Evolutionary conservation across 2,113 vertebrate genomes (phyloP).

Genomic region (Leptodactylus fuscus): DNA sequence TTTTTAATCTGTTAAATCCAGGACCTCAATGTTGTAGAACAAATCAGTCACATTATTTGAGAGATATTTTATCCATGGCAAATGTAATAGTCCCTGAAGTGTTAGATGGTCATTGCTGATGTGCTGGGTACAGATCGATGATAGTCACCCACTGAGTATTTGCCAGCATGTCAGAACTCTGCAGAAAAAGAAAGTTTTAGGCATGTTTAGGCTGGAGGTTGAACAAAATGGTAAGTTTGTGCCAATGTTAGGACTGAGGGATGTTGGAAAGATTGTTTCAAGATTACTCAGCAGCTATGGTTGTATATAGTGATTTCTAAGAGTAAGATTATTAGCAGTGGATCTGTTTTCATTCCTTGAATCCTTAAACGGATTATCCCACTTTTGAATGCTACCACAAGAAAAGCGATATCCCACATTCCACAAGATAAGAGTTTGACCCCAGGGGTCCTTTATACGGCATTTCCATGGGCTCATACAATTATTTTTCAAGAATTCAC

Average conservation of each 20-base stretch:
- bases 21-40: background rate
- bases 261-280: background rate
- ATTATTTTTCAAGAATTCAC: too few relatives aligned
- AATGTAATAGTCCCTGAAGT: background rate
- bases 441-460: too few relatives aligned
- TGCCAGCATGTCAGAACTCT: slow-evolving; percentile 7
- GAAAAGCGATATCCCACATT: too few relatives aligned
- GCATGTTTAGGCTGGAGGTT: slow-evolving; percentile 25
- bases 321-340: background rate
- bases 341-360: background rate
- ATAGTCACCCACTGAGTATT: background rate
- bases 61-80: background rate
- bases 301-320: background rate
- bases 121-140: slow-evolving; percentile 18
- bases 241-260: background rate
- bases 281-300: background rate
- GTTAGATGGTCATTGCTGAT: background rate
- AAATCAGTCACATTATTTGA: background rate
- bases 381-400: too few relatives aligned
- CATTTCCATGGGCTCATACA: too few relatives aligned
- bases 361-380: too few relatives aligned
- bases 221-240: background rate
- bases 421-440: too few relatives aligned
- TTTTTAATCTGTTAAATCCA: background rate
- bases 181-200: background rate